A percentile compares a stretch with the other conserved stretches of the same genome.
Conservation (phyloP, 1,140 invertebrate genomes). For the Tigriopus japonicus region DNA sequence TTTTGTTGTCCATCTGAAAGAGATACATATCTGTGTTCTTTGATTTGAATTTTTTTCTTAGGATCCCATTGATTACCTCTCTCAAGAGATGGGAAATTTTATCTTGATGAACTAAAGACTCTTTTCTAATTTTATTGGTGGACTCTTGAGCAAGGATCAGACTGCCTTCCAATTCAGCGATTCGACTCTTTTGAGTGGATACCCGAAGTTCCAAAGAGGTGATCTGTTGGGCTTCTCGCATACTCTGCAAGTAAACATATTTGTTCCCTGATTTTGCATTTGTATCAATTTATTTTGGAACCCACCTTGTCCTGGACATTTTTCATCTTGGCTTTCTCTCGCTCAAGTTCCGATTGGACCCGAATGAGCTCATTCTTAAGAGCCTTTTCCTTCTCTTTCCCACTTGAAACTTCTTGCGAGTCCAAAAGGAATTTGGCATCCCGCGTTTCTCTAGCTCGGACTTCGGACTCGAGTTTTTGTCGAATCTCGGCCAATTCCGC, state of each 20-base stretch:
- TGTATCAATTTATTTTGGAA: neutral
- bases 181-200: neutral
- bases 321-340: slow-evolving; percentile 1
- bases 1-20: neutral
- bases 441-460: neutral
- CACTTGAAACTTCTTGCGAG: neutral
- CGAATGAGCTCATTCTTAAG: neutral
- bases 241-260: neutral
- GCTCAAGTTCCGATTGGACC: neutral
- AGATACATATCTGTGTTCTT: too few species aligned
- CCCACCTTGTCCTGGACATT: neutral
- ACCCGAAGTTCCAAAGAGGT: slow-evolving; percentile 1
- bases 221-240: neutral
- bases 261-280: neutral
- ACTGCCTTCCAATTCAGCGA: slow-evolving; percentile 3
- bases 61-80: too few species aligned
- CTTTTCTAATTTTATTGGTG: neutral
- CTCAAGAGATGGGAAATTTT: neutral
- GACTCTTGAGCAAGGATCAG: neutral
- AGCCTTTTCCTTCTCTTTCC: neutral
- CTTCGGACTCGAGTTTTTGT: slow-evolving; percentile 3
- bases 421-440: slow-evolving; percentile 6
- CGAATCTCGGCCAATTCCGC: neutral
- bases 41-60: too few species aligned
- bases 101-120: slow-evolving; percentile 1